Conservation (phyloP, 2,888 invertebrate genomes). For the Amorpha juglandis region DNA sequence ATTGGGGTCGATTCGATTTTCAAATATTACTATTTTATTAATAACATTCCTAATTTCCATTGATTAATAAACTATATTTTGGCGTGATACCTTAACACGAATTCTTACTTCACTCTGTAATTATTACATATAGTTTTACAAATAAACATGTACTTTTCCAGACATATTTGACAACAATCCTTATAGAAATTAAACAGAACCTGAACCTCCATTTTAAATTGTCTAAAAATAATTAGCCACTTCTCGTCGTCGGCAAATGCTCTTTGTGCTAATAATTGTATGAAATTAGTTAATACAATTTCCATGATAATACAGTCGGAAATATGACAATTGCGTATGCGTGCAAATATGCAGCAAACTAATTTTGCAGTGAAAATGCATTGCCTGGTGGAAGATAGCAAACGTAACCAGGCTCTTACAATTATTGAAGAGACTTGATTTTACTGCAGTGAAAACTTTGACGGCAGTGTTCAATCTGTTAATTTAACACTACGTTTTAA, state of each 20-base stretch:
- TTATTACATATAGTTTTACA: no score
- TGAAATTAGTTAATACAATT: no score
- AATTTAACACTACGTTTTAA: conserved; percentile 47
- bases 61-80: neutral
- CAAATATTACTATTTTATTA: conserved; percentile 9
- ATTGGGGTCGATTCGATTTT: conserved; percentile 18
- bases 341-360: neutral
- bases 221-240: no score
- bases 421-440: conserved; percentile 32
- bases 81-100: neutral
- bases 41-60: conserved; percentile 1
- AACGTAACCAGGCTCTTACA: conserved; percentile 1
- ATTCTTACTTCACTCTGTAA: no score
- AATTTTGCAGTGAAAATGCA: neutral
- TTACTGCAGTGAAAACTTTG: conserved; percentile 40
- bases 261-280: no score
- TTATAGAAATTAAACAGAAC: no score
- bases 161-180: no score
- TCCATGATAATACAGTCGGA: neutral
- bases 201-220: no score
- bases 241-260: no score
- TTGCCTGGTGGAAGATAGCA: neutral
- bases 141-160: no score
- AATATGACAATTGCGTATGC: neutral
- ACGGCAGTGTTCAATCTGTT: conserved; percentile 47